phyloP scores from a whole-genome alignment of 2,113 vertebrate species.

The Sander lucioperca region DNA sequence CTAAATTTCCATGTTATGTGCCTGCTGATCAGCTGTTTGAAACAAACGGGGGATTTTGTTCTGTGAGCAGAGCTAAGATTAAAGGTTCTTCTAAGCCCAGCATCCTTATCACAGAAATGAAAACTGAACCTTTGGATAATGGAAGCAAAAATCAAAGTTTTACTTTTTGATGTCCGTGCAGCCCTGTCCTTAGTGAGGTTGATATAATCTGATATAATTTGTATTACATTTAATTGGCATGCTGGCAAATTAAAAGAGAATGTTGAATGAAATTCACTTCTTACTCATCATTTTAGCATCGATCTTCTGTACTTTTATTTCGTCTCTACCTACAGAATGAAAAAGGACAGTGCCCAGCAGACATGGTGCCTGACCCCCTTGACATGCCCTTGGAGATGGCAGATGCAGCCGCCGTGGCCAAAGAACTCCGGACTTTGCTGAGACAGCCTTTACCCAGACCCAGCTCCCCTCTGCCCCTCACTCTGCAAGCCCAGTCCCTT shows the following conservation, averaged over 20 bases:
- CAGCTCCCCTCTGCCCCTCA: slow-evolving; percentile 80
- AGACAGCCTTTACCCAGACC: slow-evolving; percentile 87
- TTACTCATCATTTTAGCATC: neutral
- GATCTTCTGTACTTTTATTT: neutral
- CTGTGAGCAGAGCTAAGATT: slow-evolving; percentile 2
- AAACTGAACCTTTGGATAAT: slow-evolving; percentile 11
- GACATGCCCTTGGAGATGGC: slow-evolving; percentile 97
- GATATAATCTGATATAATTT: slow-evolving; percentile 5
- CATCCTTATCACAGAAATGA: neutral
- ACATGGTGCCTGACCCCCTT: slow-evolving; percentile 94
- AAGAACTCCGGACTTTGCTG: slow-evolving; percentile 90
- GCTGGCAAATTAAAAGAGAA: neutral
- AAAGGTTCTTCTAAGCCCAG: slow-evolving; percentile 30
- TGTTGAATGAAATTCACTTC: neutral
- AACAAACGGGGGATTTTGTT: slow-evolving; percentile 2
- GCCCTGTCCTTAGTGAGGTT: neutral
- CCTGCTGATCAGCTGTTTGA: slow-evolving; percentile 37
- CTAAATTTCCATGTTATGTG: slow-evolving; percentile 22
- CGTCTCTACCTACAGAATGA: slow-evolving; percentile 87
- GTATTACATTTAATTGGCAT: neutral
- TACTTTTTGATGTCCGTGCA: neutral
- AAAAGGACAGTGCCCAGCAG: slow-evolving; percentile 90
- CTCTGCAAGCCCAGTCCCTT: slow-evolving; percentile 75
- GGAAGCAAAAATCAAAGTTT: neutral
- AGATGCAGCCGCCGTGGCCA: slow-evolving; percentile 91